Base-by-base conservation (phyloP, 2,113 vertebrate species). In the Picathartes gymnocephalus region DNA sequence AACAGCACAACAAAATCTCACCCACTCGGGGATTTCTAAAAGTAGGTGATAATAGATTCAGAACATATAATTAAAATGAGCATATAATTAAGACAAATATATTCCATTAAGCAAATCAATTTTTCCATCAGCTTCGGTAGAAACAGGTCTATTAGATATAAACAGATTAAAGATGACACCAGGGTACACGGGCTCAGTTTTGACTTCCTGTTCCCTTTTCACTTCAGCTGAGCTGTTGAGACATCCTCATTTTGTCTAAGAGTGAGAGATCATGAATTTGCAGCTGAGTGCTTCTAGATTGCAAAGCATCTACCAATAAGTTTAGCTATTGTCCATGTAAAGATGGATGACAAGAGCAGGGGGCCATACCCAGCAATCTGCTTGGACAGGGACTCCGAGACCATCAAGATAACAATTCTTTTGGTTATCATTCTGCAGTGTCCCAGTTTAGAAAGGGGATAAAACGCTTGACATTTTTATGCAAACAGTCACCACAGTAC, bases 201-300 rank as follows among this genome's bases (percentile, higher is more conserved):
- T 82, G 5, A 81, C 60, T 94, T 96, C 74, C 74, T 88, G 39
- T 69, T 91, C 39, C 23, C 79, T 31, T 80, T 94, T 87, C 74
- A 86, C n/a, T 81, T 88, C 72, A 92, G 35, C 25, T 71, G 68
- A 92, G 83, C 15, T 82, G 81, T 70, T 77, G 39, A 87, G 47
- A 77, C 37, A 62, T 80, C 37, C 33, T 91, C 35, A 58, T 42
- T 72, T 45, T 62, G 27, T 65, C 45, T 80, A 30, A 68, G 24
- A 64, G 31, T 27, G 30, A 66, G 28, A 70, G 11, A 60, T 25
- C 21, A 35, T 7, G 10, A 56, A 73, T 68, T 86, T 91, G 37
- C 25, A 70, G 30, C 23, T 22, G 6, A 30, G 12, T 62, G 30
- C 25, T 60, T 77, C 27, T 2, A 80, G 42, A 68, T 15, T 72